Percentiles rank a stretch among this genome's conserved stretches.
phyloP scores from a whole-genome alignment of 2,888 invertebrate genomes.

The Carcina quercana region DNA sequence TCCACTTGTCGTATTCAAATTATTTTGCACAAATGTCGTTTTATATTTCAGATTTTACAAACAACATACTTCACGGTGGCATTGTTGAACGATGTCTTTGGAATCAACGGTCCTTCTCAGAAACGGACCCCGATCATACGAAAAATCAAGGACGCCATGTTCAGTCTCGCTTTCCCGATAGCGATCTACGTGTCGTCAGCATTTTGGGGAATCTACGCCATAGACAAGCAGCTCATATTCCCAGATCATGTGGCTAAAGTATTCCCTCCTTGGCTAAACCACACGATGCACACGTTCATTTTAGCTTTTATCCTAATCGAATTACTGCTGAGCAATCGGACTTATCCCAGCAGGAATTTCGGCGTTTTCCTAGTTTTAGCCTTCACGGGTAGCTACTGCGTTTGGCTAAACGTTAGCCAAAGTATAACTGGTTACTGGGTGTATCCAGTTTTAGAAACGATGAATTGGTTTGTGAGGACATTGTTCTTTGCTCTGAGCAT shows the following conservation, averaged over 20 bases:
- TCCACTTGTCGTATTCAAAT: too few species aligned
- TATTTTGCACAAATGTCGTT: not conserved
- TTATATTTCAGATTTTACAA: conserved; percentile 78
- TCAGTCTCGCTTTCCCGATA: conserved; percentile 82
- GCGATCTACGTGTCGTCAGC: conserved; percentile 87
- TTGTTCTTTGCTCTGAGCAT: conserved; percentile 78
- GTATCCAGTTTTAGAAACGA: conserved; percentile 87
- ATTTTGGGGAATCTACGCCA: conserved; percentile 89
- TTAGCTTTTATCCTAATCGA: conserved; percentile 84
- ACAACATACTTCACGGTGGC: conserved; percentile 83
- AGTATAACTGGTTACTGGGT: conserved; percentile 86
- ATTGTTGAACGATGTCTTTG: conserved; percentile 82
- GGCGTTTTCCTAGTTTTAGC: conserved; percentile 73
- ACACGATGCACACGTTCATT: conserved; percentile 89
- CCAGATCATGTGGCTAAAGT: conserved; percentile 85
- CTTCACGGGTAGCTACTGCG: conserved; percentile 78
- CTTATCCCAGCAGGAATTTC: conserved; percentile 79
- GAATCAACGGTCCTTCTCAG: conserved; percentile 77
- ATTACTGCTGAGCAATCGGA: conserved; percentile 79
- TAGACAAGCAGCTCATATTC: conserved; percentile 91
- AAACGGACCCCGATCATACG: conserved; percentile 77
- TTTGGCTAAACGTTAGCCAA: conserved; percentile 82
- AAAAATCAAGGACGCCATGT: conserved; percentile 77
- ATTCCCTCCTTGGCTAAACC: conserved; percentile 92
- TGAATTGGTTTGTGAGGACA: conserved; percentile 80